These are phyloP conservation scores for Ceratothoa steindachneri DNA, from an alignment of 2,888 invertebrate genomes.

Conservation along the genomic window DNA sequence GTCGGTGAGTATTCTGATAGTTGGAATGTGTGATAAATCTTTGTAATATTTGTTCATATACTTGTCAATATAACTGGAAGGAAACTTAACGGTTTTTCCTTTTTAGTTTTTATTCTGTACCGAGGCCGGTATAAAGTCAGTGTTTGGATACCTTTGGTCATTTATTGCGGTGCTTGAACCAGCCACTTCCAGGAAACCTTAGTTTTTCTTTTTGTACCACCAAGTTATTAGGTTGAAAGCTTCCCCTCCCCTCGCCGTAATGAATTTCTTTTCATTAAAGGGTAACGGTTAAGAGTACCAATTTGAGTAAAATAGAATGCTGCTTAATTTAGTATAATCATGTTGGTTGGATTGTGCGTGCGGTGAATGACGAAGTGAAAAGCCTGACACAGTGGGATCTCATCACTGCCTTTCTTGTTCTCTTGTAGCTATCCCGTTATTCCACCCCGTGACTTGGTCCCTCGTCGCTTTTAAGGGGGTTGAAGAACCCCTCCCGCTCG, in stretches of 20 bases:
- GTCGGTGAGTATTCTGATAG: neutral
- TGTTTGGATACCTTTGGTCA: neutral
- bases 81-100: neutral
- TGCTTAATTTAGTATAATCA: no score
- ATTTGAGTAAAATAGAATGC: no score
- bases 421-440: conserved; percentile 48
- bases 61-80: neutral
- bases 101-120: neutral
- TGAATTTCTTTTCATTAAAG: no score
- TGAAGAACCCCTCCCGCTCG: no score
- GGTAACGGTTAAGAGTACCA: no score
- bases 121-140: neutral
- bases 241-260: no score
- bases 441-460: conserved; percentile 48
- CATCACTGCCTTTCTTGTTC: conserved; percentile 31
- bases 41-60: neutral
- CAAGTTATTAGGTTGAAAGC: no score
- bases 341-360: no score
- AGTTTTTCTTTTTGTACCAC: neutral
- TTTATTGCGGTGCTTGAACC: neutral
- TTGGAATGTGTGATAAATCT: neutral
- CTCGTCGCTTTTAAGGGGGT: conserved; percentile 47
- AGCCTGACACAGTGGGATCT: neutral
- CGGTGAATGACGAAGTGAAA: no score
- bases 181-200: neutral